phyloP scores from a whole-genome alignment of 2,888 invertebrate species.

The Imbricaverruca yamaguchii region DNA sequence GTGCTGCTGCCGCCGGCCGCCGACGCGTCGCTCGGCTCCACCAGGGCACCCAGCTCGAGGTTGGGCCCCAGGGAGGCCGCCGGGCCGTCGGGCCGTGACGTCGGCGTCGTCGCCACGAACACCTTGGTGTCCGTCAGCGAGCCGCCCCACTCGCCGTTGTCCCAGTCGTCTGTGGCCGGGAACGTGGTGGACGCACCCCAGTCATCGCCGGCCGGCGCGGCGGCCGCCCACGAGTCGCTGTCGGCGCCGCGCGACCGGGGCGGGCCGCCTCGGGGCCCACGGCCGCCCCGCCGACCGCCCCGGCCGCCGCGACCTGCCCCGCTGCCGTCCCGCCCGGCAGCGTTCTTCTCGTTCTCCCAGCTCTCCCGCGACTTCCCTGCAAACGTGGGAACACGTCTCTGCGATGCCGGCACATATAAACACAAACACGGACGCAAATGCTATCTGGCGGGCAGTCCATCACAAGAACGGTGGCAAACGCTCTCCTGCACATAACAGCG shows the following conservation, averaged over 20 bases:
- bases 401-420: too few species aligned
- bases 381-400: too few species aligned
- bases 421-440: too few species aligned
- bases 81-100: constrained; percentile 28
- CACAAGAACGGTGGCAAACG: too few species aligned
- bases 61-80: constrained; percentile 28
- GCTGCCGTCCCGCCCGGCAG: neutral
- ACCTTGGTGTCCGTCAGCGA: constrained; percentile 91
- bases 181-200: constrained; percentile 50
- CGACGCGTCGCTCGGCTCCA: constrained; percentile 27
- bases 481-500: too few species aligned
- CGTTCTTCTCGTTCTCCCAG: constrained; percentile 20
- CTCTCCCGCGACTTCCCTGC: neutral
- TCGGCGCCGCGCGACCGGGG: constrained; percentile 19
- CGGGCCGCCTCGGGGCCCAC: constrained; percentile 14
- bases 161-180: constrained; percentile 71
- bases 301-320: constrained; percentile 24
- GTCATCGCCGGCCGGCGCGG: constrained; percentile 37
- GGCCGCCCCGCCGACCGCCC: constrained; percentile 22
- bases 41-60: constrained; percentile 32
- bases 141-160: constrained; percentile 85
- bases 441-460: too few species aligned
- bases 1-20: constrained; percentile 26
- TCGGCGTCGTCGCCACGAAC: constrained; percentile 56
- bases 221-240: neutral